Conservation (phyloP, 2,113 vertebrate species). For the Trogon surrucura region DNA sequence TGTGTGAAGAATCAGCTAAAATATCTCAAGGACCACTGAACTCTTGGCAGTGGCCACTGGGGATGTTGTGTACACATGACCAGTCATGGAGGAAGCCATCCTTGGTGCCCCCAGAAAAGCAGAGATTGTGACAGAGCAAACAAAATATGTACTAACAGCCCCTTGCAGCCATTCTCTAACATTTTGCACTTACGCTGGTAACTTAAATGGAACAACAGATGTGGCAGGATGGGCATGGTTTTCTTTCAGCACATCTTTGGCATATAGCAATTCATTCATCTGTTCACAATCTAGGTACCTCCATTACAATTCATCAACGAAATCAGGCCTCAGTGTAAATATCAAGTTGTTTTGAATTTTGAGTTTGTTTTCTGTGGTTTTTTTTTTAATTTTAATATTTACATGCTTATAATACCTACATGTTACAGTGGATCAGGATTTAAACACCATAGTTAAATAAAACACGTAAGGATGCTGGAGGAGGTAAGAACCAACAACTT, state of each 20-base stretch:
- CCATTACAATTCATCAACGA: not conserved
- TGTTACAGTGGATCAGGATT: not conserved
- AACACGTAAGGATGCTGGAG: rapidly evolving
- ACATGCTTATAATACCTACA: not conserved
- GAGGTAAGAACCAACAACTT: not conserved
- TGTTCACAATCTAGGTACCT: not conserved
- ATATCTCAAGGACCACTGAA: not conserved
- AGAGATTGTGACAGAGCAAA: not conserved
- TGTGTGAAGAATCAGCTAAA: not conserved
- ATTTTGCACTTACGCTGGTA: not conserved
- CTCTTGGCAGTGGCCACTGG: not conserved
- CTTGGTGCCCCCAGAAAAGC: not conserved
- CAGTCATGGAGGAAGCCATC: not conserved
- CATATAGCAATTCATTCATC: not conserved
- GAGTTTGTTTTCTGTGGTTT: not conserved
- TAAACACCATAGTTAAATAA: not conserved
- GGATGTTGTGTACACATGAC: not conserved
- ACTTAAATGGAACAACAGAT: not conserved
- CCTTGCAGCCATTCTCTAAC: not conserved
- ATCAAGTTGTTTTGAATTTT: not conserved
- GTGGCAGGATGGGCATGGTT: not conserved
- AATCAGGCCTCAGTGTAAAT: not conserved
- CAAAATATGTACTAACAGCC: not conserved
- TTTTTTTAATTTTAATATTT: not conserved
- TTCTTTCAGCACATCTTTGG: not conserved